Evolutionary conservation across 1,140 invertebrate genomes (phyloP).

Genomic region (Procambarus virginalis): DNA sequence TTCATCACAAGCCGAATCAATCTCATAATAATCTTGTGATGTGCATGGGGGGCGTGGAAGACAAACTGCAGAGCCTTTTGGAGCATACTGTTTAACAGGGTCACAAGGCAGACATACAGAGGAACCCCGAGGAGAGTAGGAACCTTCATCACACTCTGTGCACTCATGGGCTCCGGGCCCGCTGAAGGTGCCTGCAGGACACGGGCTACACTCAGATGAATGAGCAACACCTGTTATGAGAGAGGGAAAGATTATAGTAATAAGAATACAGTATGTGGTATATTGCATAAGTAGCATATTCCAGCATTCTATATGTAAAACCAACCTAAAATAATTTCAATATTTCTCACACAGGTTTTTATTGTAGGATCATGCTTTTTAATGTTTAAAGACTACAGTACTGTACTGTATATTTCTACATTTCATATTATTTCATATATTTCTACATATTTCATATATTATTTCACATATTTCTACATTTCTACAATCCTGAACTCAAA

Average conservation of each 20-base stretch:
- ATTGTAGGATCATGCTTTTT: too few species aligned
- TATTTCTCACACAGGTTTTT: too few species aligned
- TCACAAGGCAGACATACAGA: conserved; percentile 76
- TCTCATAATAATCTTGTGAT: conserved; percentile 77
- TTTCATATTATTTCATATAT: too few species aligned
- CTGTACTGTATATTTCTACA: too few species aligned
- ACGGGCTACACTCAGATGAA: conserved; percentile 78
- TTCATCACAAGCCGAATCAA: conserved; percentile 76
- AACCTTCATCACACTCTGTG: conserved; percentile 75
- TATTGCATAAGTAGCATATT: too few species aligned
- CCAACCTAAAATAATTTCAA: too few species aligned
- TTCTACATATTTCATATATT: too few species aligned
- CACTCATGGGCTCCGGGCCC: conserved; percentile 75
- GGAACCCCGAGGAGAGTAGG: conserved; percentile 75
- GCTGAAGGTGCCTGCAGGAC: conserved; percentile 78
- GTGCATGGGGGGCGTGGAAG: conserved; percentile 76
- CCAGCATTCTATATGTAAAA: too few species aligned
- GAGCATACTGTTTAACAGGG: conserved; percentile 72
- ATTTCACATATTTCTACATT: too few species aligned
- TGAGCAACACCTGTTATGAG: conserved; percentile 77
- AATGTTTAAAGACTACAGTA: too few species aligned
- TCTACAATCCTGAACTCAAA: too few species aligned
- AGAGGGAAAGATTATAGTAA: neutral
- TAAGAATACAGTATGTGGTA: too few species aligned
- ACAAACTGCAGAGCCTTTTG: conserved; percentile 75